Evolutionary conservation across 2,113 vertebrate genomes (phyloP), one percentile per base, ranked within the genome.

Genomic region (Amazona vittata): DNA sequence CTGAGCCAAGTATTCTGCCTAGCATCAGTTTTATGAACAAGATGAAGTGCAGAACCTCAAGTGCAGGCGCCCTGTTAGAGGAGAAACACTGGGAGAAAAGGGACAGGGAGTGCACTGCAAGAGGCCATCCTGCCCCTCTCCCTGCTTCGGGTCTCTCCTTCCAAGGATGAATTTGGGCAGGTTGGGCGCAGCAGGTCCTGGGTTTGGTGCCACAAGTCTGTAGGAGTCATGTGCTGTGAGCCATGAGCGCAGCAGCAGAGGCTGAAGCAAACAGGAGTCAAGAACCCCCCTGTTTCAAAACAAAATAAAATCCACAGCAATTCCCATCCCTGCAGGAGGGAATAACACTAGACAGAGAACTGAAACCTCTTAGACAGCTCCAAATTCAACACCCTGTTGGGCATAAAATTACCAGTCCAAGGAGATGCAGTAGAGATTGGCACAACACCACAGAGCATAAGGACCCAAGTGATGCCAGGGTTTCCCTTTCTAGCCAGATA

Each of bases 1-100:
- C 88, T 92, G 92, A 94, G 95, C 93, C 93, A 92, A 96, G 65
- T 81, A 92, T 95, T 93, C 96, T 95, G 90, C 93, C 91, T 93
- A 81, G 76, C 94, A 94, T 97, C 92, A 93, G 75, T 77, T 96
- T 96, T 55, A 90, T 73, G 89, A 65, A 94, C 12, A 26, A 92
- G 96, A 96, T 69, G 96, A 96, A 97, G 83, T 80, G 82, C 96
- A 97, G 90, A 93, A 85, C 78, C 67, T 80, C 65, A 70, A 94
- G 83, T 16, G 78, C 63, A 19, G 76, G 77, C n/a, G 0, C 49
- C 76, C 91, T 91, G 5, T 16, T 80, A 84, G 84, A 91, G 81
- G 37, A 83, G 82, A 83, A 80, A 11, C 33, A 12, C 80, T 5
- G 63, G 62, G 81, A 25, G 81, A 96, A 81, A 68, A 60, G 86